phyloP scores from a whole-genome alignment of 2,888 invertebrate species.

The Dryobotodes eremita region DNA sequence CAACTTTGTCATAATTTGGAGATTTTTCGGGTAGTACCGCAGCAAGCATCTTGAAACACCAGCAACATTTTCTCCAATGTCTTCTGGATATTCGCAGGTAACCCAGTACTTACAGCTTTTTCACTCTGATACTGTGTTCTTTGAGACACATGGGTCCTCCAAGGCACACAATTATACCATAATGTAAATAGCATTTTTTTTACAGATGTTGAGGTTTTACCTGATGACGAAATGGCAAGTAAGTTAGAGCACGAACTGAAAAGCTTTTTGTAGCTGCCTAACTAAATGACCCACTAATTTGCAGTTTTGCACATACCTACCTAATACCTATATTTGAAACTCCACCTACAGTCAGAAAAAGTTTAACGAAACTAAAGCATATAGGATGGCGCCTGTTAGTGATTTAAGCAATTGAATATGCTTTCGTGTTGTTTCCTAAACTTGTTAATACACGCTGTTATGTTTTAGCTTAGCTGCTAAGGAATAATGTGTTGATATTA shows the following conservation, averaged over 20 bases:
- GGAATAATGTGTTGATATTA: neutral
- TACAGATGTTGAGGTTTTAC: conserved; percentile 63
- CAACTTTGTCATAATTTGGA: neutral
- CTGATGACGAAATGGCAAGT: conserved; percentile 72
- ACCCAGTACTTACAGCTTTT: neutral
- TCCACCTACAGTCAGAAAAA: neutral
- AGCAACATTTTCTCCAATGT: neutral
- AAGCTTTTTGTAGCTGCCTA: neutral
- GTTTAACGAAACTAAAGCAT: neutral
- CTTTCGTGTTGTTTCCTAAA: neutral
- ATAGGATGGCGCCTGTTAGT: neutral
- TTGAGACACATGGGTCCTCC: neutral
- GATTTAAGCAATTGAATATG: no score
- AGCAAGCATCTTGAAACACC: neutral
- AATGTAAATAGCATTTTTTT: conserved; percentile 28
- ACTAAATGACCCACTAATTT: neutral
- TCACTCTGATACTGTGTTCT: neutral
- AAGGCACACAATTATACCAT: neutral
- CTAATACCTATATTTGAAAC: neutral
- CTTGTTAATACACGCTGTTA: neutral
- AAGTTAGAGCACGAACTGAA: conserved; percentile 53
- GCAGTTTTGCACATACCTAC: neutral
- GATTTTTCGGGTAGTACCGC: neutral
- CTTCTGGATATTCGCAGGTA: neutral
- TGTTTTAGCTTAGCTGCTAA: neutral